Conservation (phyloP, 2,797 vertebrate genomes). For the Phylloscopus collybita region DNA sequence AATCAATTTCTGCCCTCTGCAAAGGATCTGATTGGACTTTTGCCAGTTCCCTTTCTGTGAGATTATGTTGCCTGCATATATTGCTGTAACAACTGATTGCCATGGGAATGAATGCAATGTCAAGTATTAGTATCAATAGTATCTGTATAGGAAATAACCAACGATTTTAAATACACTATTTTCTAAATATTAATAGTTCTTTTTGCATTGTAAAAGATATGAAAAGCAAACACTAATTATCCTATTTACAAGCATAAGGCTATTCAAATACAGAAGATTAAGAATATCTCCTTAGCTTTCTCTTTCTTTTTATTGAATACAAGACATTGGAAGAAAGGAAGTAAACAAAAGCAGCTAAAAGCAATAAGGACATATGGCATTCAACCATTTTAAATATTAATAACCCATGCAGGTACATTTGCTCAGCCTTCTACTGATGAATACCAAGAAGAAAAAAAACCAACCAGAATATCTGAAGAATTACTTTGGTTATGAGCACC, state of each 20-base stretch:
- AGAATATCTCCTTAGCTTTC: background rate
- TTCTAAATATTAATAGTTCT: background rate
- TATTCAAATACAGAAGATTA: constrained; percentile 40
- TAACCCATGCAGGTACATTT: background rate
- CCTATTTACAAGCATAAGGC: constrained; percentile 35
- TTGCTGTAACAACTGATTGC: background rate
- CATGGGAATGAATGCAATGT: background rate
- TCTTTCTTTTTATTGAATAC: background rate
- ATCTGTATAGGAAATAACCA: background rate
- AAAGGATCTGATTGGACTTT: background rate
- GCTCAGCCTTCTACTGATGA: background rate
- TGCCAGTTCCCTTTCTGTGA: background rate
- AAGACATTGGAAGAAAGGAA: constrained; percentile 1
- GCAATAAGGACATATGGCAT: background rate
- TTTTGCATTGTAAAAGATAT: constrained; percentile 13
- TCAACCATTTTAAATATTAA: constrained; percentile 8
- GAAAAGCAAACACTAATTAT: constrained; percentile 39
- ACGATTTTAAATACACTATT: background rate
- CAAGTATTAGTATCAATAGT: background rate
- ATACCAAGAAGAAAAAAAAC: background rate
- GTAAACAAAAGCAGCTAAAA: background rate
- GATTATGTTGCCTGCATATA: background rate
- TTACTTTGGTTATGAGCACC: background rate
- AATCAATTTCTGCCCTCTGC: background rate
- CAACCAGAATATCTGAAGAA: background rate